These are phyloP conservation scores for Thereva unica DNA, from an alignment of 2,888 invertebrate genomes.

Conservation along the genomic window DNA sequence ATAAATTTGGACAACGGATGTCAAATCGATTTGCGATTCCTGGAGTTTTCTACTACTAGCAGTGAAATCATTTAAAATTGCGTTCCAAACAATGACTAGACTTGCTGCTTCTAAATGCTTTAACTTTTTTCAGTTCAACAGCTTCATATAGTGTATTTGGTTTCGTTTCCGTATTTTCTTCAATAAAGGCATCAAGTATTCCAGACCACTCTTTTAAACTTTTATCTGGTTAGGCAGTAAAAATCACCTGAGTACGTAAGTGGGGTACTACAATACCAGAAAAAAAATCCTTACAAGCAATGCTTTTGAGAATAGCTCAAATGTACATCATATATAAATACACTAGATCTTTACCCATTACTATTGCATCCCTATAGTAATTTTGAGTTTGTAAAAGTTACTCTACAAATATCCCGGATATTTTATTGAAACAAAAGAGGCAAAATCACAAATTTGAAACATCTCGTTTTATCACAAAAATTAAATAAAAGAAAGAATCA, in stretches of 20 bases:
- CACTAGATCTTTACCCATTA: too few relatives aligned
- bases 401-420: too few relatives aligned
- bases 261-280: too few relatives aligned
- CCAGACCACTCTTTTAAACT: conserved; percentile 42
- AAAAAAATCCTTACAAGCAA: too few relatives aligned
- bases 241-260: too few relatives aligned
- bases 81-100: conserved; percentile 37
- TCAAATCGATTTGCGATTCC: too few relatives aligned
- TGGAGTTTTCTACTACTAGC: neutral
- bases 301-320: too few relatives aligned
- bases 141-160: conserved; percentile 32
- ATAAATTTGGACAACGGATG: too few relatives aligned
- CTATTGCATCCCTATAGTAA: too few relatives aligned
- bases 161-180: conserved; percentile 35
- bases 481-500: conserved; percentile 6
- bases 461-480: conserved; percentile 1
- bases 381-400: too few relatives aligned
- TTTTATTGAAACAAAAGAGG: neutral
- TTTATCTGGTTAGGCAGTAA: too few relatives aligned
- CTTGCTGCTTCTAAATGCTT: conserved; percentile 39
- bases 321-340: too few relatives aligned
- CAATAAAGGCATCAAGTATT: conserved; percentile 40
- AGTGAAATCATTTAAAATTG: conserved; percentile 31
- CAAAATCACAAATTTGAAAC: neutral
- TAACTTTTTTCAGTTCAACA: conserved; percentile 30